Evolutionary conservation across 2,888 invertebrate genomes (phyloP).

Genomic region (Thymelicus lineola): DNA sequence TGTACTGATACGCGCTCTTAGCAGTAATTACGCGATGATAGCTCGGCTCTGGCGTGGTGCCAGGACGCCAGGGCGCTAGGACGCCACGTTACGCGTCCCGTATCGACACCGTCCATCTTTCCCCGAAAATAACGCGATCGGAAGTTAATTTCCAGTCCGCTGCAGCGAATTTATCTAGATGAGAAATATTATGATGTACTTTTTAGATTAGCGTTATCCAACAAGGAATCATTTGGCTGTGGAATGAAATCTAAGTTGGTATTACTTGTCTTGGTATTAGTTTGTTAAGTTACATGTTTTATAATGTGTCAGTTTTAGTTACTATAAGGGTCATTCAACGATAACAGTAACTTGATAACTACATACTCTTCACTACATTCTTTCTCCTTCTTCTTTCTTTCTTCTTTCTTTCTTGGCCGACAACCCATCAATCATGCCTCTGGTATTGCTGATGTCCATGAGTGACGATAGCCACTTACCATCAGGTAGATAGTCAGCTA

Average conservation of each 20-base stretch:
- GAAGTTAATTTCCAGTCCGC: constrained; percentile 46
- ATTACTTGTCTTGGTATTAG: too few relatives aligned
- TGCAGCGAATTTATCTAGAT: constrained; percentile 38
- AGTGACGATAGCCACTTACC: too few relatives aligned
- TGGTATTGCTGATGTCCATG: too few relatives aligned
- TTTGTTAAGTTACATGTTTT: too few relatives aligned
- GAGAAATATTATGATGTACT: background rate
- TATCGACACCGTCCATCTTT: constrained; percentile 48
- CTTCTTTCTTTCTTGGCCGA: too few relatives aligned
- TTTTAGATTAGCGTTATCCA: constrained; percentile 2
- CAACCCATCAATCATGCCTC: too few relatives aligned
- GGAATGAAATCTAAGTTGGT: background rate
- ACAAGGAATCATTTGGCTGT: background rate
- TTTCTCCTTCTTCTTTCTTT: too few relatives aligned
- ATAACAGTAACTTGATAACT: too few relatives aligned
- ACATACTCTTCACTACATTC: too few relatives aligned
- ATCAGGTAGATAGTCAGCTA: too few relatives aligned
- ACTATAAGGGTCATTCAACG: too few relatives aligned
- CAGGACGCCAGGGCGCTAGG: constrained; percentile 38
- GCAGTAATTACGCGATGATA: constrained; percentile 36
- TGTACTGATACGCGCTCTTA: constrained; percentile 34
- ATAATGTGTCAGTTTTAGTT: too few relatives aligned
- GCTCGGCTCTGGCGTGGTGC: constrained; percentile 44
- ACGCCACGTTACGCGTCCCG: background rate
- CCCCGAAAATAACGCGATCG: constrained; percentile 46